Evolutionary conservation across 1,140 invertebrate species (phyloP).

Genomic region (Glomeris maerens): DNA sequence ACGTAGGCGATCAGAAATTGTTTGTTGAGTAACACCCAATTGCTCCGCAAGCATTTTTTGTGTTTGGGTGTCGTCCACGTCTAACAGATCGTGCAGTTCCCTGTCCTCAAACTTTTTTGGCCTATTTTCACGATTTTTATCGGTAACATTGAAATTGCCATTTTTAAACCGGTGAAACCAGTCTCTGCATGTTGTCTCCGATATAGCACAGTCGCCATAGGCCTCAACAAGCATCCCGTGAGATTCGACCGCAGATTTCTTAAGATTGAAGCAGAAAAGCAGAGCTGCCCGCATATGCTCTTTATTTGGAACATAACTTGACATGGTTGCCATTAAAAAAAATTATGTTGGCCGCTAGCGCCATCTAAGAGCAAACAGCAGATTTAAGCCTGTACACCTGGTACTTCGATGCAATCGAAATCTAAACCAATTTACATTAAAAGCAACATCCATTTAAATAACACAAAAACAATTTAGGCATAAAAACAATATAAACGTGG

Average conservation of each 20-base stretch:
- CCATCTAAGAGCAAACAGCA: not conserved
- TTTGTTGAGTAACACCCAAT: not conserved
- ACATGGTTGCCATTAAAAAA: not conserved
- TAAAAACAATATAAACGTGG: too few relatives aligned
- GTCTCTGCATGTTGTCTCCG: not conserved
- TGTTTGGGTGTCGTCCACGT: slow-evolving; percentile 2
- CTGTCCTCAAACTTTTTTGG: slow-evolving; percentile 6
- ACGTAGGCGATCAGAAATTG: not conserved
- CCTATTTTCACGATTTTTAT: slow-evolving; percentile 5
- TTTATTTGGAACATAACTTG: slow-evolving; percentile 1
- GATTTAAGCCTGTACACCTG: not conserved
- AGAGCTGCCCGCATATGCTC: not conserved
- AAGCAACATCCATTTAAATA: too few relatives aligned
- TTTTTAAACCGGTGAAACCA: slow-evolving; percentile 9
- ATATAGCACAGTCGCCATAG: slow-evolving; percentile 1
- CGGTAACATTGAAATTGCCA: slow-evolving; percentile 4
- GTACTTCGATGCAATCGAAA: too few relatives aligned
- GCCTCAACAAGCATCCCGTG: slow-evolving; percentile 6
- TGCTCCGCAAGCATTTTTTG: slow-evolving; percentile 2
- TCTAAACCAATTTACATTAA: too few relatives aligned
- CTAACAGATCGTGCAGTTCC: slow-evolving; percentile 6
- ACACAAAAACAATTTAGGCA: too few relatives aligned
- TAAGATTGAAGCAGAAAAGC: slow-evolving; percentile 7
- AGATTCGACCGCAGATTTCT: slow-evolving; percentile 7
- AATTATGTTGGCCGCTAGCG: not conserved